These are phyloP conservation scores for Oryzias celebensis DNA, from an alignment of 2,113 vertebrate genomes.

Conservation along the genomic window DNA sequence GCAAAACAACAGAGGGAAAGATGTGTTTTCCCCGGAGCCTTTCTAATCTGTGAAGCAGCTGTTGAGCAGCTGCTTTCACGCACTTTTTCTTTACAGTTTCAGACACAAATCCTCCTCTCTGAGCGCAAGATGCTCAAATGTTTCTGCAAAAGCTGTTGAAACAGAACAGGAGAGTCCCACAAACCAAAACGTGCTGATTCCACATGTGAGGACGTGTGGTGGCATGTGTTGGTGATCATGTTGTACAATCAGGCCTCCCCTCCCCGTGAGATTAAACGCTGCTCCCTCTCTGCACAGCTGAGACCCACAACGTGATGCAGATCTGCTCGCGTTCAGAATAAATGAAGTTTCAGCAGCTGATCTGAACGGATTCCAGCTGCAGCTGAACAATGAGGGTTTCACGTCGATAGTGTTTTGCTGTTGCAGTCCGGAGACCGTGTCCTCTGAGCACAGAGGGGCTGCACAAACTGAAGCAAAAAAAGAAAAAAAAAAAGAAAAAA, in stretches of 20 bases:
- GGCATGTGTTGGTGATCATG: no score
- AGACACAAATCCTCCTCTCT: constrained; percentile 3
- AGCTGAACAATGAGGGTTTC: constrained; percentile 63
- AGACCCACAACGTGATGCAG: constrained; percentile 10
- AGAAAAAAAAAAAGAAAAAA: no score
- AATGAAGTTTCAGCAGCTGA: constrained; percentile 17
- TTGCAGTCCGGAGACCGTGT: constrained; percentile 27
- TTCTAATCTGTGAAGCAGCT: constrained; percentile 62
- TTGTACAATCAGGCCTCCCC: constrained; percentile 24
- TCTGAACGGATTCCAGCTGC: constrained; percentile 34
- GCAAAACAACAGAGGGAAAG: constrained; percentile 35
- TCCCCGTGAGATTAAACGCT: constrained; percentile 66
- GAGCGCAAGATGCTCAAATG: no score
- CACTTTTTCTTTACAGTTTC: constrained; percentile 36
- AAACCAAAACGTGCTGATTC: no score
- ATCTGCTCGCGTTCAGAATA: neutral
- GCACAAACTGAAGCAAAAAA: constrained; percentile 1
- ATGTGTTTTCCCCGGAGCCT: constrained; percentile 49
- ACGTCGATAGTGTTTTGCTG: constrained; percentile 37
- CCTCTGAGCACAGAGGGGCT: constrained; percentile 34
- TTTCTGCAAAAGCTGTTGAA: no score
- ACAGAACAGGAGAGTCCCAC: no score
- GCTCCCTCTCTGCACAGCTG: constrained; percentile 21
- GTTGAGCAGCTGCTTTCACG: constrained; percentile 50
- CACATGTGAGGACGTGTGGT: no score